These are phyloP conservation scores for Melanocharis versteri DNA, from an alignment of 2,113 vertebrate genomes.

Conservation along the genomic window DNA sequence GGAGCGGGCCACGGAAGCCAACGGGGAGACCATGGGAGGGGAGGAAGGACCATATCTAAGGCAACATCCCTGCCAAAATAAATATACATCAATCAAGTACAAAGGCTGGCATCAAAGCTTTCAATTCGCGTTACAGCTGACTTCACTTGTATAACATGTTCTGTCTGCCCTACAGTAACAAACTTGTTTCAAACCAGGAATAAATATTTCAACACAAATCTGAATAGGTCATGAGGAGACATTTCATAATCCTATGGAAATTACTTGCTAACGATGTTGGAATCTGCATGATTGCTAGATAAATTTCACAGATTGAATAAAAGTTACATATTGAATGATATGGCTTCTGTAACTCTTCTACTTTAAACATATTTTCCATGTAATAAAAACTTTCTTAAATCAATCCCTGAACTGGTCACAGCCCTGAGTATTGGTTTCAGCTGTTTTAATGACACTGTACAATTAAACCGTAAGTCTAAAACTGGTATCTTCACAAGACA, in stretches of 20 bases:
- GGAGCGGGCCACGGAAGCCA: not conserved
- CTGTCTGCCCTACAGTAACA: slow-evolving; percentile 36
- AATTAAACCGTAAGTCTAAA: not conserved
- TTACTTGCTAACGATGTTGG: not conserved
- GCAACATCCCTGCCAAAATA: slow-evolving; percentile 1
- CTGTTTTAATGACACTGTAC: not conserved
- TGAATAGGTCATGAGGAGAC: not conserved
- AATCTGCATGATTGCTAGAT: not conserved
- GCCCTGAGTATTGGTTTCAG: not conserved
- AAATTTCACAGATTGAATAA: not conserved
- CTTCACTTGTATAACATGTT: not conserved
- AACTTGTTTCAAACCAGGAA: slow-evolving; percentile 9
- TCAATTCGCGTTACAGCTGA: not conserved
- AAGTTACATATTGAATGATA: not conserved
- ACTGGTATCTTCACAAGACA: not conserved
- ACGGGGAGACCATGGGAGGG: not conserved
- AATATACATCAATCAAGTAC: not conserved
- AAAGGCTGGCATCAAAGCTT: slow-evolving; percentile 27
- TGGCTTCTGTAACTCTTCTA: not conserved
- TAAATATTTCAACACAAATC: slow-evolving; percentile 24
- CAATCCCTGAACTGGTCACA: not conserved
- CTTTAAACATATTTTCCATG: not conserved
- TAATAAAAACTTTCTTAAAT: not conserved
- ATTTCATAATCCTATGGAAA: not conserved
- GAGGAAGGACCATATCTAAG: not conserved